Evolutionary conservation across 2,113 vertebrate species (phyloP).

Genomic region (Sebastes schlegelii): DNA sequence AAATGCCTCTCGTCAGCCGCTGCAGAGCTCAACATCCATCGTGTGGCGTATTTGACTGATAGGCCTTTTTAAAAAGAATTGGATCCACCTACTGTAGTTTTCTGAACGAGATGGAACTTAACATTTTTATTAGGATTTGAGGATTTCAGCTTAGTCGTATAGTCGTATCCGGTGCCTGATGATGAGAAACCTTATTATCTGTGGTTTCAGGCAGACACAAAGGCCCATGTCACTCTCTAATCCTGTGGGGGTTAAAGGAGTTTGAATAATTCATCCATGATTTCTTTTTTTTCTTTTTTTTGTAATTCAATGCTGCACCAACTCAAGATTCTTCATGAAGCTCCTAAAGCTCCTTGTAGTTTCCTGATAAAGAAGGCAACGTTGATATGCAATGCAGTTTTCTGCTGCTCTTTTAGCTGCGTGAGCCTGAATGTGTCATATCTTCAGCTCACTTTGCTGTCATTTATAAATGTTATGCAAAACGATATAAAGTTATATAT

Average conservation of each 20-base stretch:
- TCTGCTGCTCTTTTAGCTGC: constrained; percentile 6
- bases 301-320: constrained; percentile 49
- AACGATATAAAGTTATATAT: constrained; percentile 35
- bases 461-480: constrained; percentile 41
- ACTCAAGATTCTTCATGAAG: constrained; percentile 15
- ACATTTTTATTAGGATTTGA: constrained; percentile 46
- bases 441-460: constrained; percentile 8
- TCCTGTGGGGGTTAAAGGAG: constrained; percentile 43
- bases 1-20: constrained; percentile 29
- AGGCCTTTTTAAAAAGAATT: constrained; percentile 35
- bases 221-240: constrained; percentile 56
- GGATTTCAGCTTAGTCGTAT: constrained; percentile 51
- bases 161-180: constrained; percentile 21
- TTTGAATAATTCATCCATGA: constrained; percentile 70
- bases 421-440: constrained; percentile 16
- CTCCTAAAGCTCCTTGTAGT: constrained; percentile 13
- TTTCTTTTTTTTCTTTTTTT: not conserved
- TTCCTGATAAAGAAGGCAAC: constrained; percentile 18
- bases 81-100: constrained; percentile 19
- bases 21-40: constrained; percentile 31
- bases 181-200: constrained; percentile 57
- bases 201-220: constrained; percentile 59
- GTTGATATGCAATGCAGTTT: constrained; percentile 27
- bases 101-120: constrained; percentile 11
- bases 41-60: constrained; percentile 34